Conservation (phyloP, 2,888 invertebrate genomes). For the Sisyra nigra region DNA sequence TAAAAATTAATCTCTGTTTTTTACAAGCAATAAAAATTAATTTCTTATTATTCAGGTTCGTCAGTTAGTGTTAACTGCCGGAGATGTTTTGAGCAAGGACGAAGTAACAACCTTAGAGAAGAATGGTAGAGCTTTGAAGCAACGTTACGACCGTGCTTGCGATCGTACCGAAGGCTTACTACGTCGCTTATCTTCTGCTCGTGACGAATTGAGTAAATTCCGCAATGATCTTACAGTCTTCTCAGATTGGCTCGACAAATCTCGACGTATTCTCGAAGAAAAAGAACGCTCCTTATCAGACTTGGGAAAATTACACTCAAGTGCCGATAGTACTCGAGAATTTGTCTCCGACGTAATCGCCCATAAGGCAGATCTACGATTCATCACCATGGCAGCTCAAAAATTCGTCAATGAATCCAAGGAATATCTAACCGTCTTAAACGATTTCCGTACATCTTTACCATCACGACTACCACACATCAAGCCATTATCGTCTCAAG, state of each 20-base stretch:
- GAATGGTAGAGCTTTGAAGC: conserved; percentile 68
- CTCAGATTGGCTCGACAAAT: conserved; percentile 70
- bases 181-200: conserved; percentile 56
- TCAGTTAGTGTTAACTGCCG: conserved; percentile 75
- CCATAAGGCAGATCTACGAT: conserved; percentile 88
- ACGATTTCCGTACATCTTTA: conserved; percentile 71
- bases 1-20: too few relatives aligned
- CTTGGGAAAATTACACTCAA: conserved; percentile 49
- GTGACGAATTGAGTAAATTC: conserved; percentile 80
- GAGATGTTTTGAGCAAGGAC: conserved; percentile 82
- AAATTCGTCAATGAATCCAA: conserved; percentile 93
- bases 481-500: conserved; percentile 48
- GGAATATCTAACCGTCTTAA: conserved; percentile 54
- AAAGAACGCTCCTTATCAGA: conserved; percentile 71
- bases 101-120: conserved; percentile 79
- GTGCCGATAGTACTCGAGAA: conserved; percentile 67
- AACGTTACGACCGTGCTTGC: conserved; percentile 64
- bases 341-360: conserved; percentile 88
- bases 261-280: conserved; percentile 64
- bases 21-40: too few relatives aligned
- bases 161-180: conserved; percentile 68
- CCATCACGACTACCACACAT: conserved; percentile 72
- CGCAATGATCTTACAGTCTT: conserved; percentile 66
- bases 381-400: conserved; percentile 91
- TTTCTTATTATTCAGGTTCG: conserved; percentile 40